Base-by-base conservation (phyloP, 2,888 invertebrate genomes). In the Eudemis profundana region DNA sequence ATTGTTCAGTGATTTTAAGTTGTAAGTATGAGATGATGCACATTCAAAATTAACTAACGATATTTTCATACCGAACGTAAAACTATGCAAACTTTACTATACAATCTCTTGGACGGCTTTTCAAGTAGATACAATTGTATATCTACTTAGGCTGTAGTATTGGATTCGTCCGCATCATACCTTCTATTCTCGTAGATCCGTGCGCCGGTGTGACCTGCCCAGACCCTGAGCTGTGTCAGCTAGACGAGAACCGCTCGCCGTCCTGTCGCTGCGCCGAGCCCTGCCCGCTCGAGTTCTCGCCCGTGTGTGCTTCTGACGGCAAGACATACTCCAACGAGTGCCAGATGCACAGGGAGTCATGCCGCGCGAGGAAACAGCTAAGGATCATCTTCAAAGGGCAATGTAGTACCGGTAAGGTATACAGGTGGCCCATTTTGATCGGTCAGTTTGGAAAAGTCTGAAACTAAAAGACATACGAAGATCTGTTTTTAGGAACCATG, bases 301-400 rank as follows among this genome's bases (percentile, higher is more conserved):
- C 96, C 0, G 94, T 96, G 51, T 96, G 96, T 76, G 96, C 96
- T 8, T 96, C 95, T 50, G 96, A 96, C 86, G 96, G 96, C 57
- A 95, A 96, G 84, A 96, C 96, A 0, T 97, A 96, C 83, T 93
- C 96, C 70, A 97, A 96, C 86, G 96, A 97, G 84, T 98, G 98
- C 83, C 95, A 95, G 77, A 94, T 97, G 85, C 93, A 95, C 72
- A 94, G 96, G 75, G 95, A 96, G 81, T 96, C 97, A 17, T 98
- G 98, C 84, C 94, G 95, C 50, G 93, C 95, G 27, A 92, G 96
- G 76, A 95, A 95, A 82, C 94, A 94, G 70, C 92, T 97, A 63
- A 93, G 95, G 77, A 95, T 97, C 73, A 95, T 97, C 78, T 97
- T 97, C 87, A 93, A 95, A 70, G 97, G 97, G 62, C 95, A 96